Conservation (phyloP, 2,797 vertebrate genomes). For the Pelochelys cantorii region DNA sequence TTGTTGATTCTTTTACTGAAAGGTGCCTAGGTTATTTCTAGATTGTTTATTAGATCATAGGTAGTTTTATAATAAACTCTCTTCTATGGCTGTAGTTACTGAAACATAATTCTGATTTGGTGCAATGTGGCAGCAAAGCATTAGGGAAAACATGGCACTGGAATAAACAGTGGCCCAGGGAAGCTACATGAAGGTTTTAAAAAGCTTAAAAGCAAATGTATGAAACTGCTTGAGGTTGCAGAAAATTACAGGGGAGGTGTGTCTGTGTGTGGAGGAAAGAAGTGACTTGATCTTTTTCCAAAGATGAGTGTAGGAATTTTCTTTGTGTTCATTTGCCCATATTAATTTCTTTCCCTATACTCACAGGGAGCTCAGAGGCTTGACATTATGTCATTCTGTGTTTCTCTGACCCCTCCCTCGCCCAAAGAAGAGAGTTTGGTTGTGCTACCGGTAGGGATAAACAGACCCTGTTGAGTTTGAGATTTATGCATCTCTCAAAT, state of each 20-base stretch:
- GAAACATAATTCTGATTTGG: not conserved
- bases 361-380: not conserved
- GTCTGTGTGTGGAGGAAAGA: not conserved
- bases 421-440: not conserved
- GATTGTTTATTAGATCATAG: not conserved
- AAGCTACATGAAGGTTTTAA: not conserved
- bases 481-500: not conserved
- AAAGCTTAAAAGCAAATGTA: not conserved
- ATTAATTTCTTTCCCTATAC: not conserved
- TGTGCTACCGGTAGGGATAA: not conserved
- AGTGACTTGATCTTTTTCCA: not conserved
- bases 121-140: not conserved
- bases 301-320: not conserved
- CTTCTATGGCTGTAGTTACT: not conserved
- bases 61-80: not conserved
- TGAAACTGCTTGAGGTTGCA: not conserved
- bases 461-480: not conserved
- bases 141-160: not conserved
- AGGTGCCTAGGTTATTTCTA: not conserved
- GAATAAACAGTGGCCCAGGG: not conserved
- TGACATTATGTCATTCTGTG: not conserved
- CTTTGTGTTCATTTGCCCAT: fast-evolving
- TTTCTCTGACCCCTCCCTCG: not conserved
- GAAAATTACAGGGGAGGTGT: not conserved
- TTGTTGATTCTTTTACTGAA: not conserved